phyloP scores from a whole-genome alignment of 2,113 vertebrate species.

The Felis chaus region DNA sequence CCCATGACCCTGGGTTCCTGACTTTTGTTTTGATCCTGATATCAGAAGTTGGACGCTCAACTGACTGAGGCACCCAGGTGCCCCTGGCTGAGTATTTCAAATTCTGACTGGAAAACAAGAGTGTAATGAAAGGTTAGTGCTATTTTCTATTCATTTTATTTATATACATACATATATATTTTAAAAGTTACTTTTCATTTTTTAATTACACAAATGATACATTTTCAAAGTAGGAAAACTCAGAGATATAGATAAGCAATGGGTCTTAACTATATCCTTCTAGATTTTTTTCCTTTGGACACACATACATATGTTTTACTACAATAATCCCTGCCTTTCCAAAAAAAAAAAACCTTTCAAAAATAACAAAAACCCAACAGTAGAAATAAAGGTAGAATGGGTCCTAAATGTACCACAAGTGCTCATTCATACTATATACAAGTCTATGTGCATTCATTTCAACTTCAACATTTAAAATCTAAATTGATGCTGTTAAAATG shows the following conservation, averaged over 20 bases:
- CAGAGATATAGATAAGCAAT: not conserved
- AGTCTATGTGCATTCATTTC: not conserved
- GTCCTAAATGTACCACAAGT: not conserved
- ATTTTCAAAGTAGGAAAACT: slow-evolving; percentile 51
- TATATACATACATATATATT: not conserved
- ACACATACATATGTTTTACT: not conserved
- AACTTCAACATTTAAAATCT: slow-evolving; percentile 18
- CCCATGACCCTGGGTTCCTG: too few species aligned
- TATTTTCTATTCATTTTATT: not conserved
- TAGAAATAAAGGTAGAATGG: slow-evolving; percentile 39
- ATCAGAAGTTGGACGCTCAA: too few species aligned
- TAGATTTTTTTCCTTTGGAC: not conserved
- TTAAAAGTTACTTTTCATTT: slow-evolving; percentile 42
- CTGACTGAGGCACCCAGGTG: too few species aligned
- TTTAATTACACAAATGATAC: slow-evolving; percentile 56
- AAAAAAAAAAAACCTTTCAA: not conserved
- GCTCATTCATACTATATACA: slow-evolving; percentile 29
- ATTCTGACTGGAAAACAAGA: slow-evolving; percentile 36
- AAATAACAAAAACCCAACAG: slow-evolving; percentile 31
- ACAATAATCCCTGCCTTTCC: not conserved
- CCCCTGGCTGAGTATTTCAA: not conserved
- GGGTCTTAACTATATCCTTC: not conserved
- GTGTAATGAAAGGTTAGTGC: not conserved
- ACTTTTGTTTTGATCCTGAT: too few species aligned
- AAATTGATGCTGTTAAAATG: slow-evolving; percentile 37